Conservation (phyloP, 2,888 invertebrate species). For the Rhingia campestris region DNA sequence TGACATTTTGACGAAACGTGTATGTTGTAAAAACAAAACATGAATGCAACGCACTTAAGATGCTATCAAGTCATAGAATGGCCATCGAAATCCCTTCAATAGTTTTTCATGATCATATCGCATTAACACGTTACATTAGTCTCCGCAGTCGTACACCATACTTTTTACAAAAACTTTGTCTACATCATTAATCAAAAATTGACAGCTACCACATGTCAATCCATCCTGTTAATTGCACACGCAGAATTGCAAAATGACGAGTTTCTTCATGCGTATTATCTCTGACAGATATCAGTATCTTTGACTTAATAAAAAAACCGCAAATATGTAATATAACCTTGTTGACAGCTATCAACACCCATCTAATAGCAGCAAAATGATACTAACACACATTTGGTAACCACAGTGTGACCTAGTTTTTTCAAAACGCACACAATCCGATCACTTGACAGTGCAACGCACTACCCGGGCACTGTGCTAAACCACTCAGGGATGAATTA, state of each 20-base stretch:
- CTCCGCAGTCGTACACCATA: too few relatives aligned
- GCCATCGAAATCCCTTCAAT: too few relatives aligned
- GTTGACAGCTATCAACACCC: slow-evolving; percentile 28
- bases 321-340: slow-evolving; percentile 38
- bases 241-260: slow-evolving; percentile 4
- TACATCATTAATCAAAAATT: too few relatives aligned
- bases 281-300: slow-evolving; percentile 22
- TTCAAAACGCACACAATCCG: slow-evolving; percentile 17
- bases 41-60: too few relatives aligned
- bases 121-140: too few relatives aligned
- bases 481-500: slow-evolving; percentile 32
- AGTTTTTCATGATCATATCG: too few relatives aligned
- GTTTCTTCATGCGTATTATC: slow-evolving; percentile 14
- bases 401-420: slow-evolving; percentile 56
- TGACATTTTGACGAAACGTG: too few relatives aligned
- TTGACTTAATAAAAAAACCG: neutral
- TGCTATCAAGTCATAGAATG: too few relatives aligned
- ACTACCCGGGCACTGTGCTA: neutral
- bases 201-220: too few relatives aligned
- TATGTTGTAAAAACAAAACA: too few relatives aligned
- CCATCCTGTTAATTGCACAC: neutral
- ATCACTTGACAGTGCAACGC: slow-evolving; percentile 41
- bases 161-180: too few relatives aligned
- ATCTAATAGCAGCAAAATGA: slow-evolving; percentile 15
- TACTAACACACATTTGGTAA: slow-evolving; percentile 56